These are phyloP conservation scores for Solenopsis invicta DNA, from an alignment of 1,140 invertebrate species.

Conservation along the genomic window DNA sequence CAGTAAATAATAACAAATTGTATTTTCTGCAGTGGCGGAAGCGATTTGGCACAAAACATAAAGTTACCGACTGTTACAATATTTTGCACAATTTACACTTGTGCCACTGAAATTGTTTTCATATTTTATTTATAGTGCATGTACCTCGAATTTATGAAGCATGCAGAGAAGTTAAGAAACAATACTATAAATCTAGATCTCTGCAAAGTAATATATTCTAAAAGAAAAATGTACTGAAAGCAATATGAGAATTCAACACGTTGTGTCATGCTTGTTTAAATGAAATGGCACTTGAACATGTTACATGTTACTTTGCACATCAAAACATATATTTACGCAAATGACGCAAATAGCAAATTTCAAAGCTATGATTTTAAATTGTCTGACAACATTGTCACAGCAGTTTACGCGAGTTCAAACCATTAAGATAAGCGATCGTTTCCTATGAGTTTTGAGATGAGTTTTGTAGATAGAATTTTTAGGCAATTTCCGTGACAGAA, in stretches of 20 bases:
- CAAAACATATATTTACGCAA: not conserved
- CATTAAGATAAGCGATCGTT: not conserved
- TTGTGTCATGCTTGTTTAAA: not conserved
- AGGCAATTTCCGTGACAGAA: not conserved
- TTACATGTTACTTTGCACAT: not conserved
- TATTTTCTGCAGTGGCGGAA: not conserved
- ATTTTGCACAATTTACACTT: conserved; percentile 19
- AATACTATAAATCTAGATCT: conserved; percentile 1
- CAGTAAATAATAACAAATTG: not conserved
- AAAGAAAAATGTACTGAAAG: not conserved
- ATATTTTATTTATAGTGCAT: conserved; percentile 30
- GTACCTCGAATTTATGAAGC: not conserved
- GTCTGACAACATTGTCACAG: not conserved
- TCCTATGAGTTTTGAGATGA: conserved; percentile 2
- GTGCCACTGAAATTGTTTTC: not conserved
- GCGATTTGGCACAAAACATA: conserved; percentile 6
- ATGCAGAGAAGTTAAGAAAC: not conserved
- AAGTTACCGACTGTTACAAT: conserved; percentile 8
- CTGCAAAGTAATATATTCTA: conserved; percentile 28
- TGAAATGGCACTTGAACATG: conserved; percentile 3
- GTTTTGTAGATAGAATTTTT: conserved; percentile 5
- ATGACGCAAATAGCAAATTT: not conserved
- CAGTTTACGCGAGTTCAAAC: not conserved
- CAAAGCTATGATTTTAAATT: not conserved
- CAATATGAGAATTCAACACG: not conserved